Percentiles rank a stretch among this genome's conserved stretches.
Evolutionary conservation across 2,888 invertebrate species (phyloP).

Genomic region (Embidobia sp.): DNA sequence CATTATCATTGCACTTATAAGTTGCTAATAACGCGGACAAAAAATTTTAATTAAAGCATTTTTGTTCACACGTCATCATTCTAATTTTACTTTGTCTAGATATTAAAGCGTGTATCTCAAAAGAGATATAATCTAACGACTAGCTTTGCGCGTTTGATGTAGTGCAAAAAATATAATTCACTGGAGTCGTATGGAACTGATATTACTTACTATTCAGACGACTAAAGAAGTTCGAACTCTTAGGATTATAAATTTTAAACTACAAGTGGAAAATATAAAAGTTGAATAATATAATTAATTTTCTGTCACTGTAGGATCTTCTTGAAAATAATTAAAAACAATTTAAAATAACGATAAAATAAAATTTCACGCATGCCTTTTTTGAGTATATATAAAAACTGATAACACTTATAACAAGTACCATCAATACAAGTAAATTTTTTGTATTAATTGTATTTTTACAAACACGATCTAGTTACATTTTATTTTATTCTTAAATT

Average conservation of each 20-base stretch:
- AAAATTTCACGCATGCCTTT: neutral
- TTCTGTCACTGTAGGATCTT: too few relatives aligned
- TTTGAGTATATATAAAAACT: too few relatives aligned
- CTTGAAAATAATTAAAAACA: too few relatives aligned
- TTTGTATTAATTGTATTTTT: neutral
- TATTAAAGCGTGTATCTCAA: slow-evolving; percentile 43
- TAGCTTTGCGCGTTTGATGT: slow-evolving; percentile 39
- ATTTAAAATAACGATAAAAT: too few relatives aligned
- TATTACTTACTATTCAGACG: slow-evolving; percentile 31
- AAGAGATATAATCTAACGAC: slow-evolving; percentile 43
- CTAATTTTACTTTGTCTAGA: slow-evolving; percentile 39
- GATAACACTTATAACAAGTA: too few relatives aligned
- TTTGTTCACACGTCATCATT: slow-evolving; percentile 22
- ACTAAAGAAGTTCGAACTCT: slow-evolving; percentile 15
- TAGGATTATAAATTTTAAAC: slow-evolving; percentile 12
- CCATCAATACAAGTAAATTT: too few relatives aligned
- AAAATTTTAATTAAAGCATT: slow-evolving; percentile 45
- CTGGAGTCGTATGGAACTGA: slow-evolving; percentile 29
- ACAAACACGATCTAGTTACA: neutral
- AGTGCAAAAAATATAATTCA: slow-evolving; percentile 35
- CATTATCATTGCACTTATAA: too few relatives aligned
- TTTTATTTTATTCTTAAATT: neutral
- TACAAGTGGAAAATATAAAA: slow-evolving; percentile 15
- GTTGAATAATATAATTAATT: slow-evolving; percentile 16
- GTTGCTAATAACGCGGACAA: neutral